These are phyloP conservation scores for Synanthedon andrenaeformis DNA, from an alignment of 2,888 invertebrate species.

Conservation along the genomic window DNA sequence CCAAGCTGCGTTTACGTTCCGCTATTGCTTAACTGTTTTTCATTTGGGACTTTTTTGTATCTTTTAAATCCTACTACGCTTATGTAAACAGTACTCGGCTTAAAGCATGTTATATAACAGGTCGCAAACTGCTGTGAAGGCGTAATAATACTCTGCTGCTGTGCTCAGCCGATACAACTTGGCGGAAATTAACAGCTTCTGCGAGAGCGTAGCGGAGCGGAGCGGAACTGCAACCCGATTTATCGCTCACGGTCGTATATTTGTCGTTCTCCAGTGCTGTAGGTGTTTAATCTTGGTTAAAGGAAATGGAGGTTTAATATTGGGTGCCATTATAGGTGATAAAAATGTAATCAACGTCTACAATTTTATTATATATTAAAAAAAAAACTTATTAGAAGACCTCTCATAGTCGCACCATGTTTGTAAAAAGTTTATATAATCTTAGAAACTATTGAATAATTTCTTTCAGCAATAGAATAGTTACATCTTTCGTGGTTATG, in stretches of 20 bases:
- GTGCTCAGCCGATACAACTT: slow-evolving; percentile 53
- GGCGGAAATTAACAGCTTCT: slow-evolving; percentile 65
- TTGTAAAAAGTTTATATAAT: too few species aligned
- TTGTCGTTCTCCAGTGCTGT: background rate
- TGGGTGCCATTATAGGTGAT: background rate
- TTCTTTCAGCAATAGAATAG: too few species aligned
- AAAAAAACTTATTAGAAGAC: too few species aligned
- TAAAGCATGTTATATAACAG: slow-evolving; percentile 48
- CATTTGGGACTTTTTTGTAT: too few species aligned
- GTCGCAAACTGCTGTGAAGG: slow-evolving; percentile 56
- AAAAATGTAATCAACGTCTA: too few species aligned
- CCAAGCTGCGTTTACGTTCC: too few species aligned
- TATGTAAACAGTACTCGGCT: background rate
- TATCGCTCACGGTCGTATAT: slow-evolving; percentile 22
- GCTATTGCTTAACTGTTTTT: too few species aligned
- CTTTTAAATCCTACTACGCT: background rate
- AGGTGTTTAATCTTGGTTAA: background rate
- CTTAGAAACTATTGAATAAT: too few species aligned
- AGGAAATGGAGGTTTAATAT: background rate
- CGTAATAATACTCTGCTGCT: slow-evolving; percentile 56
- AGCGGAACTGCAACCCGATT: slow-evolving; percentile 41
- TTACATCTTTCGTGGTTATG: too few species aligned
- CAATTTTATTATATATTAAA: too few species aligned
- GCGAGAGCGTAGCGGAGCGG: slow-evolving; percentile 31
- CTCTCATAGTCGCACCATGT: too few species aligned